Evolutionary conservation across 2,888 invertebrate species (phyloP), one percentile per base, ranked within the genome.

Genomic region (Torymus auratus): DNA sequence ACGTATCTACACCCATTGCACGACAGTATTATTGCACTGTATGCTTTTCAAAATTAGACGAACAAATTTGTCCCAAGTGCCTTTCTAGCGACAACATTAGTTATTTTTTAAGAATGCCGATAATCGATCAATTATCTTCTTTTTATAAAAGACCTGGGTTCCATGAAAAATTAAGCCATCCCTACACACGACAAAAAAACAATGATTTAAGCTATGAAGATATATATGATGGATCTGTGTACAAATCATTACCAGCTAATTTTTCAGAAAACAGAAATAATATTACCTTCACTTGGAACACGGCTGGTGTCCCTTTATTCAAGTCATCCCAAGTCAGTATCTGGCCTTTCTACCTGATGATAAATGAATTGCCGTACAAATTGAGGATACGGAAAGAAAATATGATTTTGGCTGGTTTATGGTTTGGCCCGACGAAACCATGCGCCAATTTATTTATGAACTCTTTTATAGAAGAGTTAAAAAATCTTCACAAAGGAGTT

Each of bases 151-250:
- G 75, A 23, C 23, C 13, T 2, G 15, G 15, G 3, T 82, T 84
- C 68, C 23, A 76, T 52, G 50, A 82, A 7, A 52, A 83, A 75
- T 41, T 83, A 20, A 81, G 80, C 61, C 71, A 83, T 82, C 81
- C 80, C 71, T 82, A 81, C 78, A 62, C 76, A 62, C 79, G 81
- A 78, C n/a, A 65, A 41, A 83, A 81, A 71, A 13, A 53, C 64
- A 75, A 78, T 28, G 60, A 67, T 12, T 20, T 61, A 14, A 78
- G 77, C 80, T 79, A 70, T 17, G 80, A 84, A 69, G 83, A 83
- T 50, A 79, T 83, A n/a, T 83, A 80, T 67, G 83, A 83, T 60
- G 84, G 83, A 0, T n/a, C 52, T 17, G 56, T 83, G 14, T 83
- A 83, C 41, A 74, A 65, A 15, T 58, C 56, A 53, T 53, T 74